Conservation (phyloP, 2,888 invertebrate species). For the Phyllotreta cruciferae region DNA sequence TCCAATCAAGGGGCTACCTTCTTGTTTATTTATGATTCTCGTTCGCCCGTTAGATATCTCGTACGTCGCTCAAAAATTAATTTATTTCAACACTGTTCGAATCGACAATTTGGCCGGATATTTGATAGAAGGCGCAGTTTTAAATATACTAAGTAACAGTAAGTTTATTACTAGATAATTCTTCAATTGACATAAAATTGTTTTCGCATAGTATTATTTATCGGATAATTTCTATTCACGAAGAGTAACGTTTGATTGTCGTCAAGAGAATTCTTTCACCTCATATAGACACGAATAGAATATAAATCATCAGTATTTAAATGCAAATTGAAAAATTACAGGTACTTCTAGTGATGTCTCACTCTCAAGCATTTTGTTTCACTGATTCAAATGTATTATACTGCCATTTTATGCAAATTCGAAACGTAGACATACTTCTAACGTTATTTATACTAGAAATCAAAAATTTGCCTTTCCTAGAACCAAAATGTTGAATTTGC, state of each 20-base stretch:
- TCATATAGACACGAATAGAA: slow-evolving; percentile 36
- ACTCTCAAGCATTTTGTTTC: slow-evolving; percentile 29
- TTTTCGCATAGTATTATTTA: slow-evolving; percentile 36
- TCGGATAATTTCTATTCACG: slow-evolving; percentile 36
- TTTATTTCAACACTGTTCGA: too few species aligned
- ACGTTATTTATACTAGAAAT: slow-evolving; percentile 22
- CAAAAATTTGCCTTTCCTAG: slow-evolving; percentile 15
- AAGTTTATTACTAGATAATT: slow-evolving; percentile 20
- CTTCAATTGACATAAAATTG: slow-evolving; percentile 32
- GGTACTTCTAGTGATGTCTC: slow-evolving; percentile 36
- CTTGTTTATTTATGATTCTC: slow-evolving; percentile 13
- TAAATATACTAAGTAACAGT: too few species aligned
- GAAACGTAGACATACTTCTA: slow-evolving; percentile 7
- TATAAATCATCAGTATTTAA: slow-evolving; percentile 38
- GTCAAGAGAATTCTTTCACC: slow-evolving; percentile 43
- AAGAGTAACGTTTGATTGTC: slow-evolving; percentile 41
- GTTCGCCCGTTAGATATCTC: slow-evolving; percentile 2
- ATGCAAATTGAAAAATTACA: slow-evolving; percentile 37
- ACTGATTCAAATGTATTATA: slow-evolving; percentile 31
- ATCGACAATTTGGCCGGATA: too few species aligned
- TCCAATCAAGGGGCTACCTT: slow-evolving; percentile 5
- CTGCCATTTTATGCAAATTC: slow-evolving; percentile 27
- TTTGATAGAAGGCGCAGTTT: too few species aligned
- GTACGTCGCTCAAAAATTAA: not conserved
- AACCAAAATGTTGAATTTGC: slow-evolving; percentile 11